Evolutionary conservation across 2,888 invertebrate species (phyloP).

Genomic region (Esperia sulphurella): DNA sequence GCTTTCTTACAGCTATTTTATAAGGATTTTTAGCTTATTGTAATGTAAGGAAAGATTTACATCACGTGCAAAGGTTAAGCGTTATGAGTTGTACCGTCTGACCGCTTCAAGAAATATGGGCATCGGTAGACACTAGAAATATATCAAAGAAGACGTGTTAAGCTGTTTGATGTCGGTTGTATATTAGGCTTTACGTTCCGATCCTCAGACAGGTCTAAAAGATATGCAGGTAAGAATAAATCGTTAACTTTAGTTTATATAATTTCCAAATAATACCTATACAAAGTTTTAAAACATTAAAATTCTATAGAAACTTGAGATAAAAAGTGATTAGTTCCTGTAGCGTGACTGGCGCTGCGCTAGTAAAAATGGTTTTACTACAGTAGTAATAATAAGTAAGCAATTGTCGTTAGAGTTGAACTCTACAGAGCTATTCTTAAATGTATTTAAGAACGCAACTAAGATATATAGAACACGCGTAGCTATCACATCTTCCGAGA

Average conservation of each 20-base stretch:
- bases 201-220: background rate
- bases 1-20: constrained; percentile 3
- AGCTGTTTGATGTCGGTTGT: constrained; percentile 21
- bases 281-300: too few relatives aligned
- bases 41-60: constrained; percentile 20
- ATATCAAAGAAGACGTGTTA: constrained; percentile 15
- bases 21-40: constrained; percentile 1
- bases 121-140: constrained; percentile 17
- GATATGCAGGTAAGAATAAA: background rate
- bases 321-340: too few relatives aligned
- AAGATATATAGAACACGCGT: constrained; percentile 6
- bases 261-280: too few relatives aligned
- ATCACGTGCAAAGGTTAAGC: constrained; percentile 31
- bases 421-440: background rate
- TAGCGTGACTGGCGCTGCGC: too few relatives aligned
- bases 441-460: constrained; percentile 10
- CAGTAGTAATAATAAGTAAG: too few relatives aligned
- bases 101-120: constrained; percentile 35
- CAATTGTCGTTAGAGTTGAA: too few relatives aligned
- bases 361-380: too few relatives aligned
- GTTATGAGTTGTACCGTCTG: constrained; percentile 25
- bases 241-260: too few relatives aligned
- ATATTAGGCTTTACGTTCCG: constrained; percentile 1
- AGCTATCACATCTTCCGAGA: constrained; percentile 4
- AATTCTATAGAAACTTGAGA: too few relatives aligned